Base-by-base conservation (phyloP, 2,113 vertebrate species). In the Cinclus mexicanus region DNA sequence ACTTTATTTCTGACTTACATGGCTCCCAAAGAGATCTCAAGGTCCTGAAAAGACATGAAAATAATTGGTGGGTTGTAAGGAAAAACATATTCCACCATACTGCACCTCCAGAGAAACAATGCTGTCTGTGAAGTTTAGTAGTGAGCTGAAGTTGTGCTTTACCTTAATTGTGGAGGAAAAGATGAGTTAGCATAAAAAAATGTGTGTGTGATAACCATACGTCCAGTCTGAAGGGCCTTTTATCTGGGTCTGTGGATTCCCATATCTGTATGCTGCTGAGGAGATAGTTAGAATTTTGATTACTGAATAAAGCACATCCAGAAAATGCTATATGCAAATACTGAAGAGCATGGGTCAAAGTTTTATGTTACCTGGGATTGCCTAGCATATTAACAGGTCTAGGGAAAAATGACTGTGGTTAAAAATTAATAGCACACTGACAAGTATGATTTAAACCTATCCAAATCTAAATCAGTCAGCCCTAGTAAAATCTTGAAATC, bases 361-460 rank as follows among this genome's bases (percentile, higher is more conserved):
- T 96, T 95, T 96, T 87, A 82, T 90, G 88, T 81, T 87, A 94
- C 65, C 82, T 94, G 93, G 93, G 93, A 97, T 90, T 96, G 85
- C 92, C 94, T 95, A 70, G 95, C 87, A 94, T 96, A 97, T 95
- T 97, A 96, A 97, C 87, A 89, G 94, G 84, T 86, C 87, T 74
- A 64, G 87, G 90, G 79, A 74, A 94, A 97, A 97, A 94, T 69
- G 89, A 83, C 90, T 94, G 81, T 89, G 59, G 84, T 97, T 96
- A 97, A 97, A 97, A 97, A 97, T 97, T 96, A 96, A 97, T 96
- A 93, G 76, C 83, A 87, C 63, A 57, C 83, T 97, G 96, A 96
- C 93, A 94, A 95, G 95, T 83, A 55, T 93, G 95, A 95, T 96
- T 97, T 97, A 95, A 97, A 95, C 83, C 94, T 97, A 94, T 96